phyloP scores from a whole-genome alignment of 2,888 invertebrate genomes.

The Standfussiana lucernea region DNA sequence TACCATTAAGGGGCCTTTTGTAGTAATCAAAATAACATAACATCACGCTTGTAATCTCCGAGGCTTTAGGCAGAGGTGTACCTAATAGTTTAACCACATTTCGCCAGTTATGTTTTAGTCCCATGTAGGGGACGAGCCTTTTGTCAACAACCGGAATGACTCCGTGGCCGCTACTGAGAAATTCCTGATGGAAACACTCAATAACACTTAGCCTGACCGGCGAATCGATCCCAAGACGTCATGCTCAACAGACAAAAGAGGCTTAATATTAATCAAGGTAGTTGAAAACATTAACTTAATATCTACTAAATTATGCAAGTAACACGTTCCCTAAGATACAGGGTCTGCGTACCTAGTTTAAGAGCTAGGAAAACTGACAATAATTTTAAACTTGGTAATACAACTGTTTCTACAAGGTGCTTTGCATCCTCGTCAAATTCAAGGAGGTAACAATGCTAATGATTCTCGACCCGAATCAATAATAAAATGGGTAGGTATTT shows the following conservation, averaged over 20 bases:
- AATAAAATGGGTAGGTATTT: too few relatives aligned
- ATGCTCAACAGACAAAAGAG: not conserved
- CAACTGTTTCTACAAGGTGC: too few relatives aligned
- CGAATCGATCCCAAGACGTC: not conserved
- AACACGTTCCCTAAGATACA: too few relatives aligned
- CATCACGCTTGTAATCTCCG: not conserved
- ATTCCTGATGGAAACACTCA: not conserved
- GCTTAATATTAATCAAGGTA: not conserved
- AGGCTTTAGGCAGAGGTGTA: not conserved
- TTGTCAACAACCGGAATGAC: not conserved
- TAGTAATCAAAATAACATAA: not conserved
- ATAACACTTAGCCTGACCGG: not conserved
- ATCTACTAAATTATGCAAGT: slow-evolving; percentile 21
- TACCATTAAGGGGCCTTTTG: not conserved
- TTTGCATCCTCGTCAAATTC: too few relatives aligned
- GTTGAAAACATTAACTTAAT: slow-evolving; percentile 10
- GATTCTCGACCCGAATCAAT: too few relatives aligned
- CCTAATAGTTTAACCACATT: not conserved
- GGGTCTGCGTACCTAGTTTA: too few relatives aligned
- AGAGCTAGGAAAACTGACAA: too few relatives aligned
- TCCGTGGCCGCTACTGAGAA: not conserved
- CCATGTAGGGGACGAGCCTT: not conserved
- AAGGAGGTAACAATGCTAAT: too few relatives aligned
- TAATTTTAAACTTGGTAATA: too few relatives aligned
- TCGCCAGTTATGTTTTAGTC: not conserved